Evolutionary conservation across 92 coral and sea anemone species (phyloP), one percentile per base, ranked within the genome.

Genomic region (Ricordea florida): DNA sequence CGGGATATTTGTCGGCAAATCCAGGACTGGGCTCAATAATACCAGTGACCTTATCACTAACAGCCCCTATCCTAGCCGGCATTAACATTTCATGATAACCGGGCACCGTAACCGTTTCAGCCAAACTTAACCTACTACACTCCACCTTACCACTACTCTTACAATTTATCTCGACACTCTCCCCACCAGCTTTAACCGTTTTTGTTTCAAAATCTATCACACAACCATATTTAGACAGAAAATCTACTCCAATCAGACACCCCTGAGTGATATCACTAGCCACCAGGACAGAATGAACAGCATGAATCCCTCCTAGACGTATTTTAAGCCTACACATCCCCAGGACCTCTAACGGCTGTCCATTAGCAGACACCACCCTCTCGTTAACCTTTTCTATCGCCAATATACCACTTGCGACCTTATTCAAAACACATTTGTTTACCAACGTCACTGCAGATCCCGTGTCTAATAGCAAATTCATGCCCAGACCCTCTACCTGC

Each of bases 31-130:
- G 58, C 44, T 78, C 84, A 14, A 76, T 49, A 6, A 63, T 47
- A 16, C 74, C 83, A 7, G 64, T 50, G 64, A 76, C 74, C n/a
- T 28, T 0, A 51, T 10, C 22, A 28, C 49, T 22, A 35, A 38
- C 63, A 46, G 62, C 50, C 17, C 57, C 52, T 27, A 50, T 9
- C 50, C 52, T 69, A 0, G 60, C 78, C 15, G 26, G 62, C 85
- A 58, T 59, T 22, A 73, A 33, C 74, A 64, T 76, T 49, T 76
- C 82, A 25, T 76, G 82, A 14, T 14, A 26, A 17, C 82, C 82
- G 20, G 74, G 74, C 31, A 76, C 82, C 63, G 56, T 63, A 61
- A 46, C 75, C 23, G 64, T 49, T 35, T 76, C 51, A 17, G 59
- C 75, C 65, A 76, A 76, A 76, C 83, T 76, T 7, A 79, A 44